Base-by-base conservation (phyloP, 2,797 vertebrate species). In the Petrocephalus schoutedeni region DNA sequence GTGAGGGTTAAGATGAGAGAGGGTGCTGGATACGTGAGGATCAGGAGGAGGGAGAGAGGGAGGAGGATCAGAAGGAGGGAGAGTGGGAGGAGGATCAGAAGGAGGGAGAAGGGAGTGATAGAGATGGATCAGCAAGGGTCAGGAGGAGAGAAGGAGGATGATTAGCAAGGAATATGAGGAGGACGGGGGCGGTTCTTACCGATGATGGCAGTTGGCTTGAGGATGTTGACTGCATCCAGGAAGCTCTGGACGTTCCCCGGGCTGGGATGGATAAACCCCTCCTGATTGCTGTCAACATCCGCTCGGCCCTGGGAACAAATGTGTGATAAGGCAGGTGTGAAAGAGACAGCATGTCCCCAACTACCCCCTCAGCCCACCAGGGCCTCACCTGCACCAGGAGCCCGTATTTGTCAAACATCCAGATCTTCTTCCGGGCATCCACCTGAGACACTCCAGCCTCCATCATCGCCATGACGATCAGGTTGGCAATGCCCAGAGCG, bases 381-480 rank as follows among this genome's bases (percentile, higher is more conserved):
- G 3, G 0, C 84, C 95, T 92, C 90, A 99, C 98, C 97, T 98
- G 95, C 54, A 97, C 92, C 86, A 99, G 92, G 86, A 99, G 94
- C 3, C 98, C 98, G 0, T 95, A 89, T 91, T 99, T 98, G 92
- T 99, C 98, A 86, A 95, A 98, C 98, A 99, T 97, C 98, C 98
- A 99, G 91, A 99, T 96, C 77, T 95, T 97, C 45, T 94, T 87
- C 56, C 91, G 94, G 80, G 98, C 98, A 1, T 97, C 97, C 53
- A 96, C 92, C 1, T 95, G 93, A 49, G 96, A 94, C 88, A 97
- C 90, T 0, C 98, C 98, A 0, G 10, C 88, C 89, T 99, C 98
- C 93, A 96, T 92, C 98, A 99, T 98, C 0, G 98, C 96, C 98
- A 99, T 98, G 2, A 98, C 97, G 9, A 99, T 99, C 80, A 99